Percentiles rank a stretch among this genome's conserved stretches.
Evolutionary conservation across 1,140 invertebrate species (phyloP).

Genomic region (Drosophila rufa): DNA sequence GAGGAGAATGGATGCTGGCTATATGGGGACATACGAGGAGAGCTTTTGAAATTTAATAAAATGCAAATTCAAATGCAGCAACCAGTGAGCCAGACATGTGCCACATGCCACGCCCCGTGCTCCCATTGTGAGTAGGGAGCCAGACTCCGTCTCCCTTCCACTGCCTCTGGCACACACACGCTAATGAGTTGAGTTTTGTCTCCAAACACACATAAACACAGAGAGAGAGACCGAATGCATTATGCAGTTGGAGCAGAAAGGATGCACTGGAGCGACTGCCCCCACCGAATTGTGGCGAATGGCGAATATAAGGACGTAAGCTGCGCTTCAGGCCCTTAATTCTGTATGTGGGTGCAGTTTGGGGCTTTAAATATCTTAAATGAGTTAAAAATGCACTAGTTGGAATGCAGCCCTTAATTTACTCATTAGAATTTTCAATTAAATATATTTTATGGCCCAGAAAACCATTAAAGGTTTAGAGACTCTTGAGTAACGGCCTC

Average conservation of each 20-base stretch:
- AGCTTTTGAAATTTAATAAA: slow-evolving; percentile 83
- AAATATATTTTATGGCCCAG: no score
- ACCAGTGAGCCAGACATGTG: slow-evolving; percentile 72
- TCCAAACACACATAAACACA: slow-evolving; percentile 50
- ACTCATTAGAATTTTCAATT: not conserved
- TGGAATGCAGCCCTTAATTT: not conserved
- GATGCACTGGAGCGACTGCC: slow-evolving; percentile 61
- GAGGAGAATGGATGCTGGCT: slow-evolving; percentile 2
- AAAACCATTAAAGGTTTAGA: not conserved
- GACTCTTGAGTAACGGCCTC: not conserved
- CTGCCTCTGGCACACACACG: slow-evolving; percentile 48
- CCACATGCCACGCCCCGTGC: slow-evolving; percentile 57
- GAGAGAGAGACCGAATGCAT: slow-evolving; percentile 39
- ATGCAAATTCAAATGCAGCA: slow-evolving; percentile 75
- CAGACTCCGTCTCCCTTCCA: not conserved
- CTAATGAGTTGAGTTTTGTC: slow-evolving; percentile 74
- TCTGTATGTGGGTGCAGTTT: not conserved
- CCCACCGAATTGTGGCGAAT: slow-evolving; percentile 68
- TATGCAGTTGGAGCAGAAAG: slow-evolving; percentile 62
- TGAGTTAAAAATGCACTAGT: not conserved
- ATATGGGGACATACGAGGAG: slow-evolving; percentile 53
- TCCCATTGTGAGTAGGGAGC: slow-evolving; percentile 31
- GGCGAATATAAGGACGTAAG: slow-evolving; percentile 24
- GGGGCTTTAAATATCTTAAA: not conserved
- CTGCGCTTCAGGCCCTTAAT: not conserved